phyloP scores from a whole-genome alignment of 2,888 invertebrate genomes.

The Sarcophaga subvicina region DNA sequence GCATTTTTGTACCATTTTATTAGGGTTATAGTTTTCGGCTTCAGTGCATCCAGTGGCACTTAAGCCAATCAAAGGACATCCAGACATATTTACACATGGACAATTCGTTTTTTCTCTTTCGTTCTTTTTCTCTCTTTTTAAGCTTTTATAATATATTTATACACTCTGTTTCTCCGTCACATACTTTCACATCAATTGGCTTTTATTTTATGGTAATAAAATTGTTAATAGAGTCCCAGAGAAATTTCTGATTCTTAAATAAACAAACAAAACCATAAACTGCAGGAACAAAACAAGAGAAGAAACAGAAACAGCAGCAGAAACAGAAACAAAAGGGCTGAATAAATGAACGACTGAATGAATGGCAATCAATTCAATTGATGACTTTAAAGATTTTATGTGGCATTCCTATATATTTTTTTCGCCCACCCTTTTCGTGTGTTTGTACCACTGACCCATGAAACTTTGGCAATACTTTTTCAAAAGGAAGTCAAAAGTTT shows the following conservation, averaged over 20 bases:
- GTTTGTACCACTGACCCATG: constrained; percentile 19
- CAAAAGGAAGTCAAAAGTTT: background rate
- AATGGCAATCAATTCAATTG: constrained; percentile 46
- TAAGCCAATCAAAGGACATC: background rate
- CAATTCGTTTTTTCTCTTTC: background rate
- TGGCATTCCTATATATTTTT: background rate
- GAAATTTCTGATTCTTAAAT: background rate
- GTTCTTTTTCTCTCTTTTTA: no score
- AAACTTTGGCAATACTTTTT: background rate
- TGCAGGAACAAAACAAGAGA: background rate
- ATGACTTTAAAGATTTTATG: constrained; percentile 37
- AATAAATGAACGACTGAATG: constrained; percentile 2
- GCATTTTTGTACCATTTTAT: constrained; percentile 42
- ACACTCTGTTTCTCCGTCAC: no score
- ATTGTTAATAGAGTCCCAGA: background rate
- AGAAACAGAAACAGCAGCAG: background rate
- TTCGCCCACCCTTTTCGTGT: background rate
- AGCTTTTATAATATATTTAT: background rate
- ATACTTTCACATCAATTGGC: constrained; percentile 12
- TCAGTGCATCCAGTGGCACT: constrained; percentile 35
- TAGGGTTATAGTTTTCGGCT: constrained; percentile 49
- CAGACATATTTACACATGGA: constrained; percentile 1
- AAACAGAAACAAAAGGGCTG: background rate
- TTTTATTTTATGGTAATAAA: constrained; percentile 31
- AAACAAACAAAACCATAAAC: constrained; percentile 15